Evolutionary conservation across 2,113 vertebrate genomes (phyloP).

Genomic region (Pycnonotus jocosus): DNA sequence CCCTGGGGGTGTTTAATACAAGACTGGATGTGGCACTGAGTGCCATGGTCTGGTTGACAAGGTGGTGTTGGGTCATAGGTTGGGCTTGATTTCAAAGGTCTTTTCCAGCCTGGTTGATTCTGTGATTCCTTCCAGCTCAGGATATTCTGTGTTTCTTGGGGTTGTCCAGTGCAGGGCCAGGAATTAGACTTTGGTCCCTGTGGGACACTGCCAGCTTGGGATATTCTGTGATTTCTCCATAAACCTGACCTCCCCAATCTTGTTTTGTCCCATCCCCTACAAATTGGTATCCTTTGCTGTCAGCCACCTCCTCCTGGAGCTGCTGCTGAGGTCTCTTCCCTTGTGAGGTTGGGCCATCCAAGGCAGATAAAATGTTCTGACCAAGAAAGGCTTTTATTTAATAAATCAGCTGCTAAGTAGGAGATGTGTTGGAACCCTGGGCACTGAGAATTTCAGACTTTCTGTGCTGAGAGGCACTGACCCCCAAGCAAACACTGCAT

Average conservation of each 20-base stretch:
- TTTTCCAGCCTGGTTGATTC: not conserved
- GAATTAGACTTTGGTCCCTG: not conserved
- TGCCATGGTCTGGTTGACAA: not conserved
- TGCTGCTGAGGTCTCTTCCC: not conserved
- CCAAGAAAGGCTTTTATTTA: not conserved
- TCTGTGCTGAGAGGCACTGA: not conserved
- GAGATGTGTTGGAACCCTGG: not conserved
- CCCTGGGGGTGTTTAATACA: not conserved
- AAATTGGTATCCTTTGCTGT: not conserved
- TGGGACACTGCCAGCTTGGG: not conserved
- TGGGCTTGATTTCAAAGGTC: not conserved
- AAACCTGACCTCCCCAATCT: not conserved
- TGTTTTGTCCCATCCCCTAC: not conserved
- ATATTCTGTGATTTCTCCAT: not conserved
- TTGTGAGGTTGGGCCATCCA: not conserved
- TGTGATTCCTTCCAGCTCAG: not conserved
- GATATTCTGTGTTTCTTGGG: not conserved
- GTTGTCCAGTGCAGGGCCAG: not conserved
- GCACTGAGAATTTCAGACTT: not conserved
- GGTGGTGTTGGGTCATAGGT: not conserved
- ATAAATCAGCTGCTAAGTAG: not conserved
- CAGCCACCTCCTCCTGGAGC: not conserved
- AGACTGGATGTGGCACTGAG: not conserved
- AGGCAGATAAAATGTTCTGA: not conserved
- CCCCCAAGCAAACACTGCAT: not conserved